Evolutionary conservation across 2,888 invertebrate species (phyloP), one percentile per base, ranked within the genome.

Genomic region (Drosophila picticornis): DNA sequence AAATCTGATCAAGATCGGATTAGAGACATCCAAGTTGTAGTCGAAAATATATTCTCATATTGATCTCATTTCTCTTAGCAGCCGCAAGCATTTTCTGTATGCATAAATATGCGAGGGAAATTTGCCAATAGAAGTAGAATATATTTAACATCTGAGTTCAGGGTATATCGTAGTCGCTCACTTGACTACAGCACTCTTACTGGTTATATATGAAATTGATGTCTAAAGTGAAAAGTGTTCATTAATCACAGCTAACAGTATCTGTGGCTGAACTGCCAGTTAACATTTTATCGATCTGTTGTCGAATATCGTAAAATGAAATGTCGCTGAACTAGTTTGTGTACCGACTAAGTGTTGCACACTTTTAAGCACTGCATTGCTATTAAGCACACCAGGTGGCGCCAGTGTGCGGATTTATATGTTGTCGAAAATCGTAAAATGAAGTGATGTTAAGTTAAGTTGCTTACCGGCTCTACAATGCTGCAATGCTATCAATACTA

Each of bases 301-400:
- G 38, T 0, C 29, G 4, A 57, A 66, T 70, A 50, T 51, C 55
- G 68, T 60, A 56, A 40, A 29, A 2, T 22, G 2, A 2, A 70
- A 68, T 68, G 48, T 40, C 59, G 59, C 59, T 19, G 2, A 13
- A 2, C 0, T 4, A 48, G 60, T 63, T 63, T 16, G 11, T 63
- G 66, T 25, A 2, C 1, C 13, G 5, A 50, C 56, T 75, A 53
- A 67, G 5, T 6, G 43, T 25, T 10, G 40, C 40, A 63, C 34
- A 51, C 34, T 43, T n/a, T 57, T 34, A 29, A 19, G 7, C 50
- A 22, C 6, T 5, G 0, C 2, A 0, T 11, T 2, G 1, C 7
- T 7, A 1, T 0, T 22, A 0, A n/a, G 13, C 22, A 1, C 62
- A 29, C 50, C 16, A 75, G 75, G n/a, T 56, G 76, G 36, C 77